These are phyloP conservation scores for Pteruthius melanotis DNA, from an alignment of 2,113 vertebrate species.

Conservation along the genomic window DNA sequence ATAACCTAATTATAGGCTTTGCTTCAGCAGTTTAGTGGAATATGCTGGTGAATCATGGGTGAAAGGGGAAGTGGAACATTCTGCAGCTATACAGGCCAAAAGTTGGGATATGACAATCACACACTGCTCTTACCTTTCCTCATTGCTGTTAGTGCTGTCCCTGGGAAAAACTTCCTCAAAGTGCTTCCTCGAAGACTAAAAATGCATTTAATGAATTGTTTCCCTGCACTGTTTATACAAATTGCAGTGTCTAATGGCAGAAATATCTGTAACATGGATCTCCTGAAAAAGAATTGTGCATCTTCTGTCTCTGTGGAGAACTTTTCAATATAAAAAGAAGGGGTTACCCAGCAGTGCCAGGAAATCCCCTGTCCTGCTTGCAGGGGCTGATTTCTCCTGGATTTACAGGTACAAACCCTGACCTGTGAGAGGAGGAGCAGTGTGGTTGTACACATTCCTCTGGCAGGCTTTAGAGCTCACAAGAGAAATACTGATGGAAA, in stretches of 20 bases:
- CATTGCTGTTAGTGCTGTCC: neutral
- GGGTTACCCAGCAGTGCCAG: neutral
- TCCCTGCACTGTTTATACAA: neutral
- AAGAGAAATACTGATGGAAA: neutral
- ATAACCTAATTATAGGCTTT: slow-evolving; percentile 42
- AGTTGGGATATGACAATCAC: neutral
- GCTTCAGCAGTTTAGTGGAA: neutral
- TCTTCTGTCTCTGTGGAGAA: neutral
- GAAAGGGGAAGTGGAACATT: slow-evolving; percentile 1
- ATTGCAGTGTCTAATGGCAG: neutral
- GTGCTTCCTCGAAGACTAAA: neutral
- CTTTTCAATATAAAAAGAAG: neutral
- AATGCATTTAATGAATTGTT: neutral
- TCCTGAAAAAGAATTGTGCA: neutral
- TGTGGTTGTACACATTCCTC: neutral
- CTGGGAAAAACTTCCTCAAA: neutral
- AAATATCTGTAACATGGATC: neutral
- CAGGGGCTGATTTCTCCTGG: neutral
- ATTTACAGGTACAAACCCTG: neutral
- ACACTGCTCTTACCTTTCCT: neutral
- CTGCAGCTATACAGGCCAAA: neutral
- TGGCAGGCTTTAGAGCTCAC: neutral
- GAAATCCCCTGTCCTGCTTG: neutral
- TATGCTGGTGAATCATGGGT: neutral
- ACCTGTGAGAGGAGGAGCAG: neutral